Conservation (phyloP, 2,113 vertebrate genomes). For the Strix aluco region DNA sequence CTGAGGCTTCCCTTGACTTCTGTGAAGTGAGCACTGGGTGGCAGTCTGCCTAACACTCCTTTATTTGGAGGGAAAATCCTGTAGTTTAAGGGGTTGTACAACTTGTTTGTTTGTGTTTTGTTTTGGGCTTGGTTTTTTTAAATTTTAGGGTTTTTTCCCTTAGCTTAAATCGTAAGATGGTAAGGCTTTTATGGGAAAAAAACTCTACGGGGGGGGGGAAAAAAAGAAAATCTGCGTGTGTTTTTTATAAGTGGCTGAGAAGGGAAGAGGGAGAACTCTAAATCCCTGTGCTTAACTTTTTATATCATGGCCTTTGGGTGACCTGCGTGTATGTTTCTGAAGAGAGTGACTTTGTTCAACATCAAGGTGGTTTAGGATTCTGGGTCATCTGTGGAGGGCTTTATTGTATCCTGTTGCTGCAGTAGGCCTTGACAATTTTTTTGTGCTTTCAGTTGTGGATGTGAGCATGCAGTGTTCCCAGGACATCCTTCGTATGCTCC, state of each 20-base stretch:
- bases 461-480: constrained; percentile 94
- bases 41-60: not conserved
- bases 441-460: constrained; percentile 82
- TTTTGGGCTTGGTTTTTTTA: too few relatives aligned
- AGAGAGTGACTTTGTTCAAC: not conserved
- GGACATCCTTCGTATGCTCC: constrained; percentile 94
- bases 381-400: not conserved
- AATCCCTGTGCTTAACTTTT: fast-evolving
- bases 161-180: not conserved
- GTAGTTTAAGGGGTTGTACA: not conserved
- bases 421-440: not conserved
- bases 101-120: not conserved
- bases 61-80: not conserved
- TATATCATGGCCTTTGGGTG: not conserved
- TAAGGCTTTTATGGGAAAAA: not conserved
- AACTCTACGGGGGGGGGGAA: not conserved
- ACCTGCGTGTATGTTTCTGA: not conserved
- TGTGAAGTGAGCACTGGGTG: constrained; percentile 29
- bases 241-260: not conserved
- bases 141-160: not conserved
- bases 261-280: not conserved
- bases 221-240: not conserved
- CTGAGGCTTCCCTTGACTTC: not conserved
- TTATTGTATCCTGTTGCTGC: not conserved
- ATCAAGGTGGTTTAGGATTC: not conserved